These are phyloP conservation scores for Eurytoma adleriae DNA, from an alignment of 2,888 invertebrate genomes.

Conservation along the genomic window DNA sequence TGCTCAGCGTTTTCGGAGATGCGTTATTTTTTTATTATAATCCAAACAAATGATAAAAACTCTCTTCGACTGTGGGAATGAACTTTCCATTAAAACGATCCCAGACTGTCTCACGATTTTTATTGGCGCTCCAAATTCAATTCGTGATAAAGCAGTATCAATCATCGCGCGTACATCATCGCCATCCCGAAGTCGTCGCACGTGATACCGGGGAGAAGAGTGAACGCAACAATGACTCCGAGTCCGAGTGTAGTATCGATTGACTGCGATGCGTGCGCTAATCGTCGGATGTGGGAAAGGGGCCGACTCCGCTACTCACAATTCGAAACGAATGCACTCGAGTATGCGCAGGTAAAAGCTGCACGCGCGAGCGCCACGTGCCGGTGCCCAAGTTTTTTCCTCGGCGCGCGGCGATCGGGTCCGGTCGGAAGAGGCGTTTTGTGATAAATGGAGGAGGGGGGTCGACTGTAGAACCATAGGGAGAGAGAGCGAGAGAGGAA, in stretches of 20 bases:
- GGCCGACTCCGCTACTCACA: neutral
- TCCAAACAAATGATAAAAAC: too few species aligned
- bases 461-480: neutral
- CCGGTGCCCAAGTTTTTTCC: neutral
- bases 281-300: constrained; percentile 31
- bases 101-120: too few species aligned
- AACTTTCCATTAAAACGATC: too few species aligned
- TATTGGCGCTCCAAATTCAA: neutral
- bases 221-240: neutral
- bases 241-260: constrained; percentile 18
- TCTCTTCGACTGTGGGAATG: too few species aligned
- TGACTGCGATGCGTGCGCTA: neutral
- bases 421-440: constrained; percentile 23
- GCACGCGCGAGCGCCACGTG: constrained; percentile 40
- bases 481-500: neutral
- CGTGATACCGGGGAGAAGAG: neutral
- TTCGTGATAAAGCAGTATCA: constrained; percentile 18
- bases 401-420: neutral
- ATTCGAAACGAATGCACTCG: constrained; percentile 40
- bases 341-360: constrained; percentile 28
- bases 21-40: too few species aligned
- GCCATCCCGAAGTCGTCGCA: neutral
- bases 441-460: constrained; percentile 52
- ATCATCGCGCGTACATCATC: neutral
- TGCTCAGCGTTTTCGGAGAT: too few species aligned